Evolutionary conservation across 2,888 invertebrate genomes (phyloP), one percentile per base, ranked within the genome.

Genomic region (Cephus rjabovi): DNA sequence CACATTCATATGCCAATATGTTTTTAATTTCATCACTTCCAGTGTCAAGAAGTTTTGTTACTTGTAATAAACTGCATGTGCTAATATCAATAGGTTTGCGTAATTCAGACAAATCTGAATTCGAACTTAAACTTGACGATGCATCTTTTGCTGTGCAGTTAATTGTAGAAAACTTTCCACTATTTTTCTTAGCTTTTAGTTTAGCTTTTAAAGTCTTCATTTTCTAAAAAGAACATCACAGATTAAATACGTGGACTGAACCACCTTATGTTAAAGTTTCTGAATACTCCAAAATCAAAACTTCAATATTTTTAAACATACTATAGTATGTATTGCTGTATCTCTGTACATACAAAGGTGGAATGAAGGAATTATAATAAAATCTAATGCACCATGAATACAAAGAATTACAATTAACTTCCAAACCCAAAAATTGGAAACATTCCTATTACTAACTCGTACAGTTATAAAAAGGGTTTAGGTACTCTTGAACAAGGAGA

Each of bases 1-100:
- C 96, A 93, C 98, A 98, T 92, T 98, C 98, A 88, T 95, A 94
- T 56, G 95, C 93, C 68, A 98, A 93, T 76, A 97, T 92, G 35
- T 83, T 85, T 86, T 83, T 88, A 91, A 96, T 95, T 93, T 96
- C 97, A 85, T 94, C 94, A 84, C 95, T 96, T 76, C 96, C 96
- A 86, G 94, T 94, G 87, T 96, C 95, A 88, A 95, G 94, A 80
- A 96, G 94, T 87, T 94, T 94, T 71, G 95, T 93, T 23, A 96
- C 95, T 90, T 97, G 95, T 78, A 93, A 93, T 88, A 96, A 93
- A 75, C 95, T 95, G 82, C 94, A 94, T 77, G 95, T 92, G 90
- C 95, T 96, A 78, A 95, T 95, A 80, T 93, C 93, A 85, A 96
- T 93, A 31, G 96, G 96, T 89, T 94, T 95, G 37, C 90, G 90